A percentile compares a stretch with the other conserved stretches of the same genome.
Conservation (phyloP, 2,888 invertebrate species). For the Gastrophysa polygoni region DNA sequence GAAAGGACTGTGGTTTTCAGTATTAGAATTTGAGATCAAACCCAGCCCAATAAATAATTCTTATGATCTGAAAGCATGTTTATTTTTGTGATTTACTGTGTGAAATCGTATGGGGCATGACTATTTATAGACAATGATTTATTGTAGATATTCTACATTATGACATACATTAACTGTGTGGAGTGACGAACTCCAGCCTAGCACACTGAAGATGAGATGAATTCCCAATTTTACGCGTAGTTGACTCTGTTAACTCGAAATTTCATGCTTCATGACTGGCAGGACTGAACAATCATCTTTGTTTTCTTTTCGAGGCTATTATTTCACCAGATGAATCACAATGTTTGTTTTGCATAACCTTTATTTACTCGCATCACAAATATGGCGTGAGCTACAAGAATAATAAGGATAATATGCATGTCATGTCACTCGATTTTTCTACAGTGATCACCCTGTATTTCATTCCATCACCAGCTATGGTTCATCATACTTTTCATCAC, state of each 20-base stretch:
- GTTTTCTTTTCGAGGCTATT: not conserved
- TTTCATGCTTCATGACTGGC: not conserved
- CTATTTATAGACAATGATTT: not conserved
- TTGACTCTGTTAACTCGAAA: constrained; percentile 30
- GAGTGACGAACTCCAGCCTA: not conserved
- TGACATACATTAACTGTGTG: not conserved
- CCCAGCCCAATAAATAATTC: no score
- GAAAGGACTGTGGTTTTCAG: no score
- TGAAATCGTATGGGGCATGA: not conserved
- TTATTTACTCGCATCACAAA: no score
- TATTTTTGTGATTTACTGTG: not conserved
- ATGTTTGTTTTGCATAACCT: not conserved
- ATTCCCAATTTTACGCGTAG: constrained; percentile 37
- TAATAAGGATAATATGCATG: no score
- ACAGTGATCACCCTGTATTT: no score
- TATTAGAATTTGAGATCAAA: no score
- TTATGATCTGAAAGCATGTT: no score
- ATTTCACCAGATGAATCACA: not conserved
- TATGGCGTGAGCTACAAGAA: no score
- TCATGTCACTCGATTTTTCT: no score
- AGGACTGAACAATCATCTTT: not conserved
- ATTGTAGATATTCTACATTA: not conserved
- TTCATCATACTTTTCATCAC: no score
- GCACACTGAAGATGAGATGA: constrained; percentile 15
- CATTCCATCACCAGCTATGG: no score